Percentiles rank a stretch among this genome's conserved stretches.
These are phyloP conservation scores for Petrophora chlorosata DNA, from an alignment of 2,888 invertebrate genomes.

Conservation along the genomic window DNA sequence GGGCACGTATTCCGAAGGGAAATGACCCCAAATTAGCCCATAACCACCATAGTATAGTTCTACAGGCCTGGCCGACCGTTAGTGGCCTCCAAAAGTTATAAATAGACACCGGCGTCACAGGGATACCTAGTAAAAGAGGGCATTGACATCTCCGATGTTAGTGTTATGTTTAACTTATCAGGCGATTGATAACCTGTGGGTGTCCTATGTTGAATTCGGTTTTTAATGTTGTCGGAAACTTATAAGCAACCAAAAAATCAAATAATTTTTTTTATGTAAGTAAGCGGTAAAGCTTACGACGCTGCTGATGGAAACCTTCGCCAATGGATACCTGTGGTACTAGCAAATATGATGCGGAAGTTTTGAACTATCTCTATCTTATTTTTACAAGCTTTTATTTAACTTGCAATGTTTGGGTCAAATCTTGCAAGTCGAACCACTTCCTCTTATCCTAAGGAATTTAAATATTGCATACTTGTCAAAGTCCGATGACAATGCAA, in stretches of 20 bases:
- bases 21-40: slow-evolving; percentile 41
- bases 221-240: background rate
- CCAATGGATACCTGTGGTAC: too few relatives aligned
- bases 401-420: too few relatives aligned
- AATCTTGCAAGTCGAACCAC: too few relatives aligned
- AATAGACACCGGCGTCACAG: slow-evolving; percentile 22
- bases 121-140: slow-evolving; percentile 23
- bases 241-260: background rate
- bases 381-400: too few relatives aligned
- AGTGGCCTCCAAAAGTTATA: slow-evolving; percentile 28
- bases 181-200: slow-evolving; percentile 10
- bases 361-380: too few relatives aligned
- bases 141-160: slow-evolving; percentile 20
- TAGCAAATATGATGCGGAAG: too few relatives aligned
- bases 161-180: slow-evolving; percentile 7
- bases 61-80: slow-evolving; percentile 13
- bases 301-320: too few relatives aligned
- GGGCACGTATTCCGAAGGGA: slow-evolving; percentile 31
- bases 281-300: too few relatives aligned
- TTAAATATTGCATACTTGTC: too few relatives aligned
- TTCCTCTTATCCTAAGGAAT: too few relatives aligned
- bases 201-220: background rate
- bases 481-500: too few relatives aligned
- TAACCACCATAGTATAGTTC: slow-evolving; percentile 15
- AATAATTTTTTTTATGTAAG: too few relatives aligned